Conservation (phyloP, 1,140 invertebrate genomes). For the Drosophila bifasciata region DNA sequence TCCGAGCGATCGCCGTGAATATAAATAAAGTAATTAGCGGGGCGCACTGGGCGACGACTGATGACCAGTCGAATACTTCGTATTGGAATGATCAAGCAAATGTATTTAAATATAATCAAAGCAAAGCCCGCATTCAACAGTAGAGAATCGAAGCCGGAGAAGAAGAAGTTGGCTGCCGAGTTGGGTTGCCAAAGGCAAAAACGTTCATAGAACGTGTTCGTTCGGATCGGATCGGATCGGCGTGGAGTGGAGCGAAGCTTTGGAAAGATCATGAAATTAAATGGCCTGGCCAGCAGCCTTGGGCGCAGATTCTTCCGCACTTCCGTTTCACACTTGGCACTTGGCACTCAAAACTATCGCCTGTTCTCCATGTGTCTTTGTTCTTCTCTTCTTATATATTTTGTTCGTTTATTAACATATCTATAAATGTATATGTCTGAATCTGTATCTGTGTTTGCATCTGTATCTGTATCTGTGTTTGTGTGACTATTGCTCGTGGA, state of each 20-base stretch:
- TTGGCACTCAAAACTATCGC: constrained; percentile 39
- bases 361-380: constrained; percentile 25
- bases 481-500: constrained; percentile 8
- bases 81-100: constrained; percentile 28
- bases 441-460: constrained; percentile 24
- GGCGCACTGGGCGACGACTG: constrained; percentile 14
- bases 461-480: background rate
- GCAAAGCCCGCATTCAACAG: background rate
- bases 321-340: constrained; percentile 75
- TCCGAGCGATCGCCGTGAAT: constrained; percentile 39
- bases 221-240: constrained; percentile 15
- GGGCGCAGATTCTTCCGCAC: constrained; percentile 72
- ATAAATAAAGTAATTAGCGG: constrained; percentile 67
- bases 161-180: too few species aligned
- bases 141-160: background rate
- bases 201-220: constrained; percentile 59
- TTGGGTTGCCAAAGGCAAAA: constrained; percentile 45
- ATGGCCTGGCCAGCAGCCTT: constrained; percentile 70
- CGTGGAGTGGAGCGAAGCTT: constrained; percentile 40
- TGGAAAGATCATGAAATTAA: constrained; percentile 81
- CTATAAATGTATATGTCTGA: constrained; percentile 31
- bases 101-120: constrained; percentile 52
- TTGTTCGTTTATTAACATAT: constrained; percentile 65
- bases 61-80: constrained; percentile 16
- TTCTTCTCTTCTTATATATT: constrained; percentile 24